These are phyloP conservation scores for Muscidifurax raptorellus DNA, from an alignment of 1,140 invertebrate genomes.

Conservation along the genomic window DNA sequence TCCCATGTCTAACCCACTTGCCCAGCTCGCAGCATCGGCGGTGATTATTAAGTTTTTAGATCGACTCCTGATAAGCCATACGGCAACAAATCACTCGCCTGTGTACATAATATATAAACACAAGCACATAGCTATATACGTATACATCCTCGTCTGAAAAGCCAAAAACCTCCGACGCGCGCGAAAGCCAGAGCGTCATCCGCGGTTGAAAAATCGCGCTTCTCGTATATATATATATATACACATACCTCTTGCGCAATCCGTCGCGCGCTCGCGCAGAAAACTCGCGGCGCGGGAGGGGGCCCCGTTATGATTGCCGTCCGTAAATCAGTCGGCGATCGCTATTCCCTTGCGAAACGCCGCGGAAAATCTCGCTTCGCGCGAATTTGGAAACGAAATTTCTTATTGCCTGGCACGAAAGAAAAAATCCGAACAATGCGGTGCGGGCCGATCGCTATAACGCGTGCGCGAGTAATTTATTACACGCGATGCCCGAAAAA, in stretches of 20 bases:
- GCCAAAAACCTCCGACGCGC: not conserved
- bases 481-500: not conserved
- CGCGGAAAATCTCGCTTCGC: not conserved
- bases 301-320: constrained; percentile 40
- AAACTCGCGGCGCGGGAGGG: constrained; percentile 17
- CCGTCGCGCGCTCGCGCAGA: not conserved
- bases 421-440: not conserved
- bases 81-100: not conserved
- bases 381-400: not conserved
- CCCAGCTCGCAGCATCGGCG: no score
- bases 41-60: not conserved
- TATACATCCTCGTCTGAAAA: not conserved
- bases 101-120: no score
- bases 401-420: no score
- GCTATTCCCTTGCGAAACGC: constrained; percentile 50
- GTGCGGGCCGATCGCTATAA: not conserved
- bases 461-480: not conserved
- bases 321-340: constrained; percentile 36
- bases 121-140: no score
- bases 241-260: not conserved
- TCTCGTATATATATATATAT: not conserved
- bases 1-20: not conserved
- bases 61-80: not conserved
- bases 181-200: not conserved
- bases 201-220: not conserved